Base-by-base conservation (phyloP, 1,140 invertebrate genomes). In the Cephus cinctus region DNA sequence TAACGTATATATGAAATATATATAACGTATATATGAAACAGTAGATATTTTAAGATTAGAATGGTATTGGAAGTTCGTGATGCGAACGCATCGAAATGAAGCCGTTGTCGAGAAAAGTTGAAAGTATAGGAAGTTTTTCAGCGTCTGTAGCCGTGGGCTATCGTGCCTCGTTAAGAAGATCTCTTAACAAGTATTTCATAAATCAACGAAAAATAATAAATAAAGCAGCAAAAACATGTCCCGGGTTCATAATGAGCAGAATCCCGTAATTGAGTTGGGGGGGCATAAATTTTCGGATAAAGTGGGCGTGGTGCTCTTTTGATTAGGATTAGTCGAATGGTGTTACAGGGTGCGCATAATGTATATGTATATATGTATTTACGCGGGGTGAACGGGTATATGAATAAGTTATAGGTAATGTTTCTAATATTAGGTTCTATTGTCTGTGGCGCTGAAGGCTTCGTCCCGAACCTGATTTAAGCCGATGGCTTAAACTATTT, bases 311-410 rank as follows among this genome's bases (percentile, higher is more conserved):
- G 42, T 30, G 39, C 34, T 27, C 45, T 50, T 50, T 45, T 50
- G 48, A 45, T 45, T 45, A 45, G 48, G 42, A 50, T 55, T 54
- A 52, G 39, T 6, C 25, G n/a, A n/a, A n/a, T n/a, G n/a, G n/a
- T n/a, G n/a, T 27, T 27, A 27, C 6, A 27, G n/a, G 6, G n/a
- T 27, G 25, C n/a, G n/a, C 25, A 27, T 27, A 27, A 27, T 27
- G 25, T 27, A 27, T 27, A 27, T 8, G 25, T 27, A n/a, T n/a
- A n/a, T n/a, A n/a, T n/a, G n/a, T n/a, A n/a, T n/a, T n/a, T n/a
- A n/a, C n/a, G n/a, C n/a, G n/a, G n/a, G n/a, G n/a, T n/a, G n/a
- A n/a, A n/a, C 25, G 25, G 6, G 25, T 27, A 27, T 36, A 16
- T n/a, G 18, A 41, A 41, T 41, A 41, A 41, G 39, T 41, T 21